Base-by-base conservation (phyloP, 2,113 vertebrate genomes). In the Chaenocephalus aceratus region DNA sequence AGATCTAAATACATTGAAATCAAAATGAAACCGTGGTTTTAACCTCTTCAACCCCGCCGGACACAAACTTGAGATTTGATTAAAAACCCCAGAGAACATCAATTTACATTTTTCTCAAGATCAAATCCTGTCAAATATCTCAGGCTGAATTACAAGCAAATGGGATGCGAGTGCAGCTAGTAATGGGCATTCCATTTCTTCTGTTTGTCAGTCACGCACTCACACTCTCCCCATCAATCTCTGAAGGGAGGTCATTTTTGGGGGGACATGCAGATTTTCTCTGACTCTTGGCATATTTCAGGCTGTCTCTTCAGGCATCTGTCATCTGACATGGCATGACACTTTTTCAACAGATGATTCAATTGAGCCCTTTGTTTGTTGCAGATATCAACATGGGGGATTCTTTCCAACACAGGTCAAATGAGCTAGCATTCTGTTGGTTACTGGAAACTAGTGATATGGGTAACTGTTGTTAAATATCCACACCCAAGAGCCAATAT, bases 101-200 rank as follows among this genome's bases (percentile, higher is more conserved):
- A 67, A 83, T 74, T 74, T 10, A 60, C 36, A 84, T 85, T 82
- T 72, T 11, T 30, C 70, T 80, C 75, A 10, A 36, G 45, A 76
- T 86, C 85, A 88, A 70, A 85, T 76, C 66, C 36, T 69, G 85
- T 90, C 81, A 89, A 80, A 92, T 11, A 15, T 82, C 86, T 88
- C 89, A 86, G 71, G 51, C 26, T 73, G 72, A 79, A 75, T 92
- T 84, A 86, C 68, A 58, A 56, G 72, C 73, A 68, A 87, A 83
- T 80, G 45, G 53, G 75, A 77, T 58, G 76, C 7, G 62, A 68
- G 80, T 53, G 81, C 74, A 68, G 70, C 76, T 36, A 36, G 54
- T 79, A 77, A 86, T 80, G 65, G 79, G 74, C 79, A 36, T 68
- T n/a, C 12, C 58, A 57, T 86, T 79, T 66, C 1, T 89, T 86